These are phyloP conservation scores for Cheilosia variabilis DNA, from an alignment of 2,888 invertebrate species.

Conservation along the genomic window DNA sequence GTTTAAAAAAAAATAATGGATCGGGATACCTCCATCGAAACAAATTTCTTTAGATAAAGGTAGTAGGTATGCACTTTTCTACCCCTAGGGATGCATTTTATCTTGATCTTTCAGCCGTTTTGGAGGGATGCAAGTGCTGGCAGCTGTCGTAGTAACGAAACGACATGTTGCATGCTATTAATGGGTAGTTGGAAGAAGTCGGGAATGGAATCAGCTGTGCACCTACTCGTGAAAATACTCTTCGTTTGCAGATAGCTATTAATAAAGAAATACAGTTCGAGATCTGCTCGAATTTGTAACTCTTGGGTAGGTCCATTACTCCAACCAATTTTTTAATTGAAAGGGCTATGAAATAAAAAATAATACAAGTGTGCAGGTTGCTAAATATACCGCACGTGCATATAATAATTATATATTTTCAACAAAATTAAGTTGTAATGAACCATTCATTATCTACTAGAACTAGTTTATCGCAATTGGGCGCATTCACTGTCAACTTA, in stretches of 20 bases:
- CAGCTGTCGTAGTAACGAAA: slow-evolving; percentile 53
- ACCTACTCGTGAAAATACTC: too few relatives aligned
- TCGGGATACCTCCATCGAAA: slow-evolving; percentile 35
- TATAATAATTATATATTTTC: too few relatives aligned
- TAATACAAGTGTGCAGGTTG: too few relatives aligned
- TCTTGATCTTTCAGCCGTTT: slow-evolving; percentile 17
- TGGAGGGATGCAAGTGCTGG: slow-evolving; percentile 51
- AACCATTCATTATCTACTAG: too few relatives aligned
- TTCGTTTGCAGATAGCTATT: too few relatives aligned
- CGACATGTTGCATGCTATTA: slow-evolving; percentile 38
- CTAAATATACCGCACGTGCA: too few relatives aligned
- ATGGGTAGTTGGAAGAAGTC: neutral
- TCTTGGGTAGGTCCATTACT: too few relatives aligned
- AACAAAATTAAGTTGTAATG: too few relatives aligned
- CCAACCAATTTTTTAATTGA: too few relatives aligned
- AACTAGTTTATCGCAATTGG: too few relatives aligned
- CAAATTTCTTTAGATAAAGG: slow-evolving; percentile 21
- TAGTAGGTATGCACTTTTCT: slow-evolving; percentile 23
- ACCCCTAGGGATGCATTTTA: slow-evolving; percentile 38
- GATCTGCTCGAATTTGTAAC: neutral
- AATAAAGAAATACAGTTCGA: neutral
- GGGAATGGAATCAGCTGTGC: slow-evolving; percentile 23
- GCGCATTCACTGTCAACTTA: too few relatives aligned
- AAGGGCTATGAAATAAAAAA: too few relatives aligned
- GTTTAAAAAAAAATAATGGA: slow-evolving; percentile 36